phyloP scores from a whole-genome alignment of 2,113 vertebrate species.

The Pterophyllum scalare region DNA sequence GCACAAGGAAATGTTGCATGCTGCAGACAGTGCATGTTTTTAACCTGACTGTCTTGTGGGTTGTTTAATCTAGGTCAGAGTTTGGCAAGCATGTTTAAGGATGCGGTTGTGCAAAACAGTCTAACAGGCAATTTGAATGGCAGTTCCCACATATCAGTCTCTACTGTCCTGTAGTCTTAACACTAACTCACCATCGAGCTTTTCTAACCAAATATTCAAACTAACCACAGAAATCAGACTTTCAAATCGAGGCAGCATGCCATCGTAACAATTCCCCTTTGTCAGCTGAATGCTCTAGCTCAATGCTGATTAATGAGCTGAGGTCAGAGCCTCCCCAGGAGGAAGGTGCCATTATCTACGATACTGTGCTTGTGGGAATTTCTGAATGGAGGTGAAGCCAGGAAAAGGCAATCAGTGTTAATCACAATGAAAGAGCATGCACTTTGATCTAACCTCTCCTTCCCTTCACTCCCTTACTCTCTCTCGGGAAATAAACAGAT shows the following conservation, averaged over 20 bases:
- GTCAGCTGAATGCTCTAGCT: constrained; percentile 50
- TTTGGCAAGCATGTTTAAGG: neutral
- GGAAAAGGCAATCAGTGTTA: constrained; percentile 69
- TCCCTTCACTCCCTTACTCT: constrained; percentile 24
- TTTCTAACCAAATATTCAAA: constrained; percentile 25
- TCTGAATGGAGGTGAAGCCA: constrained; percentile 67
- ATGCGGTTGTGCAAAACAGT: neutral
- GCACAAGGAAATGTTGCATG: neutral
- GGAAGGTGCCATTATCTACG: constrained; percentile 64
- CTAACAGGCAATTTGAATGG: neutral
- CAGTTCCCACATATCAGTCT: neutral
- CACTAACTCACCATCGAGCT: neutral
- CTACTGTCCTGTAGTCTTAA: neutral
- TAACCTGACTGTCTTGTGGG: too few species aligned
- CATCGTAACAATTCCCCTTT: constrained; percentile 49
- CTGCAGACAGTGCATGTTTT: neutral
- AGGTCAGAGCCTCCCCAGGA: constrained; percentile 59
- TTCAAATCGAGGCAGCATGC: constrained; percentile 42
- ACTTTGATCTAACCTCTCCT: constrained; percentile 59
- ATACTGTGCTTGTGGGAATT: constrained; percentile 44
- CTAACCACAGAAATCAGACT: constrained; percentile 49
- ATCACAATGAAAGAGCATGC: constrained; percentile 69
- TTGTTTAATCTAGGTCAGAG: neutral
- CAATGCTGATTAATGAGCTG: constrained; percentile 78
- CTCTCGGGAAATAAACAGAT: neutral